Evolutionary conservation across 1,140 invertebrate species (phyloP).

Genomic region (Ceratina australensis): DNA sequence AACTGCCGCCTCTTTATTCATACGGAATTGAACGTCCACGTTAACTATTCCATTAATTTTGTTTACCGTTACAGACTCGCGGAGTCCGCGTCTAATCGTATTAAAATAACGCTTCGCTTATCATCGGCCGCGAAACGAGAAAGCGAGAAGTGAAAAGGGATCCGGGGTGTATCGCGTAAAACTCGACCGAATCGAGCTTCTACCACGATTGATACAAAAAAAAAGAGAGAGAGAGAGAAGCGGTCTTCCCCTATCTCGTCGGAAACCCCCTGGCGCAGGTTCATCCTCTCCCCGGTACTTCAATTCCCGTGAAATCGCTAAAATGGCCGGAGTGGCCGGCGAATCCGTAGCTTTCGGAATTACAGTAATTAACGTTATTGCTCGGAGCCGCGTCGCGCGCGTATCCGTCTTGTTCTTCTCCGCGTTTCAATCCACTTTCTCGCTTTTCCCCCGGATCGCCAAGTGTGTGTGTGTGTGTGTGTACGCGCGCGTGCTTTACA

Average conservation of each 20-base stretch:
- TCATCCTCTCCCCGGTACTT: neutral
- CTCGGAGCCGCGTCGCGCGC: constrained; percentile 56
- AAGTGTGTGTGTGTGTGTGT: neutral
- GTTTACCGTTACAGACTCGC: too few relatives aligned
- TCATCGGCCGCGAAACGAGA: too few relatives aligned
- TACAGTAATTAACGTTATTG: constrained; percentile 77
- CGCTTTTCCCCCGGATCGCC: constrained; percentile 29
- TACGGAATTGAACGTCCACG: neutral
- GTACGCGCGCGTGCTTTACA: too few relatives aligned
- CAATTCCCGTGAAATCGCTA: constrained; percentile 28
- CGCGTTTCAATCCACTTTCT: constrained; percentile 45
- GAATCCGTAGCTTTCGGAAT: constrained; percentile 70
- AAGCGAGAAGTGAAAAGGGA: neutral
- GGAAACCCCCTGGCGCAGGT: neutral
- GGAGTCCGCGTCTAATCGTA: too few relatives aligned
- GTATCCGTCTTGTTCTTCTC: constrained; percentile 42
- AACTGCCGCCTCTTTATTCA: neutral
- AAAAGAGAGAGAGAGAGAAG: too few relatives aligned
- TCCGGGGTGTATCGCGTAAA: neutral
- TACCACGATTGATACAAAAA: neutral
- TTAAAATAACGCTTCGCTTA: too few relatives aligned
- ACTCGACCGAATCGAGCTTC: neutral
- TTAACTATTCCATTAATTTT: too few relatives aligned
- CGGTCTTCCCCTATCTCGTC: neutral
- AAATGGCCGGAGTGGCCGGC: constrained; percentile 28